These are phyloP conservation scores for Grammomys dolichurus DNA, from an alignment of 2,113 vertebrate genomes.

Conservation along the genomic window DNA sequence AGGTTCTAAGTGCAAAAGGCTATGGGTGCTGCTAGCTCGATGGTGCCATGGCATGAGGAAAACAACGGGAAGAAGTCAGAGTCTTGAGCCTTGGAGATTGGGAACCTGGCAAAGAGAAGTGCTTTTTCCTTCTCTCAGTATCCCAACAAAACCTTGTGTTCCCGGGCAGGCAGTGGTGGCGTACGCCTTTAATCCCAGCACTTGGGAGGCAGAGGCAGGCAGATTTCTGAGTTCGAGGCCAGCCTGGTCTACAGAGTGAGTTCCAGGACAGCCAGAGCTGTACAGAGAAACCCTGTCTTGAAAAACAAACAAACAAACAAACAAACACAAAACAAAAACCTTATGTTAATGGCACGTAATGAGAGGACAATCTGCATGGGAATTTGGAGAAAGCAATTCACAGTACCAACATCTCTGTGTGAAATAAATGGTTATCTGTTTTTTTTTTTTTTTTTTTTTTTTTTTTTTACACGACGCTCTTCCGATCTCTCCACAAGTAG, in stretches of 20 bases:
- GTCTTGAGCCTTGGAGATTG: neutral
- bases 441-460: no score
- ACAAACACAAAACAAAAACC: no score
- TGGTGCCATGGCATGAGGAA: neutral
- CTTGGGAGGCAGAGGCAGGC: no score
- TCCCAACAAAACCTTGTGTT: slow-evolving; percentile 1
- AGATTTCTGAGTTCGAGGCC: no score
- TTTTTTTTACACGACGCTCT: no score
- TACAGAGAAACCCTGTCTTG: no score
- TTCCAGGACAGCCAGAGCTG: no score
- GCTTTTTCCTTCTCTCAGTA: neutral
- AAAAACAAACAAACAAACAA: no score
- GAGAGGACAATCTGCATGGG: neutral
- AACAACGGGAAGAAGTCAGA: neutral
- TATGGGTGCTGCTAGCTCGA: neutral
- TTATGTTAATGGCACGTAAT: neutral
- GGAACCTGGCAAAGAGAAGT: neutral
- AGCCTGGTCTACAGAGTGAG: no score
- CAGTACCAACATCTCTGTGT: neutral
- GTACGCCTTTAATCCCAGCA: no score
- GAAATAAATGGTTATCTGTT: slow-evolving; percentile 5
- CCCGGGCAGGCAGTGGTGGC: no score
- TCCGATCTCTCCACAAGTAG: no score
- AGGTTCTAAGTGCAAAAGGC: neutral
- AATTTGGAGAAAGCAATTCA: slow-evolving; percentile 37